Evolutionary conservation across 2,888 invertebrate genomes (phyloP), one percentile per base, ranked within the genome.

Genomic region (Leucophenga montana): DNA sequence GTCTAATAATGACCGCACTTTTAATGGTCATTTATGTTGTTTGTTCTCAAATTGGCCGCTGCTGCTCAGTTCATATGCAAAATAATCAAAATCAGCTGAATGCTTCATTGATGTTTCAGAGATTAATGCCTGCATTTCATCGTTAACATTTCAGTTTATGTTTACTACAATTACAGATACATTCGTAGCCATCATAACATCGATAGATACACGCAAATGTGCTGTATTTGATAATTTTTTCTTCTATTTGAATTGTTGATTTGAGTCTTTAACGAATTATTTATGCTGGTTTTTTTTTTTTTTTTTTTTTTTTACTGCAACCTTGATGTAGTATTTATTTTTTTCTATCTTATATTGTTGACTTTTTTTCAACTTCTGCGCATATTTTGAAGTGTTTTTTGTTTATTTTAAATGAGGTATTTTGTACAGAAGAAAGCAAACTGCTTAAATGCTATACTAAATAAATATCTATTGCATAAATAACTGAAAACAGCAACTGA

Each of bases 1-100:
- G 78, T 77, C 76, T 78, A 78, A 77, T 75, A 50, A n/a, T 50
- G 50, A 6, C 8, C 20, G 6, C 22, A 54, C 54, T 27, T 54
- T 54, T 56, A 22, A 9, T 56, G 22, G 22, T 56, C 20, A 33
- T 39, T 57, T 54, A 22, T 57, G 27, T 57, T 57, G 27, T n/a
- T 22, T 39, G 8, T 39, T 39, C 11, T 39, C 39, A 39, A 39
- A 39, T 39, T 18, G 50, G 18, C 39, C 31, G 61, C 39, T 27
- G 27, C 27, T 27, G 27, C 2, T 27, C 27, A 27, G 27, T 27
- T 61, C 16, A 33, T 61, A 61, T 61, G 61, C 61, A 61, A 61
- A 61, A 44, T 56, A 56, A 14, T 11, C 50, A 20, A 22, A 56
- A 13, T 61, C 18, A 20, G 1, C 8, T 8, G 39, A 5, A 39